Conservation (phyloP, 2,888 invertebrate species). For the Podotricha telesiphe region DNA sequence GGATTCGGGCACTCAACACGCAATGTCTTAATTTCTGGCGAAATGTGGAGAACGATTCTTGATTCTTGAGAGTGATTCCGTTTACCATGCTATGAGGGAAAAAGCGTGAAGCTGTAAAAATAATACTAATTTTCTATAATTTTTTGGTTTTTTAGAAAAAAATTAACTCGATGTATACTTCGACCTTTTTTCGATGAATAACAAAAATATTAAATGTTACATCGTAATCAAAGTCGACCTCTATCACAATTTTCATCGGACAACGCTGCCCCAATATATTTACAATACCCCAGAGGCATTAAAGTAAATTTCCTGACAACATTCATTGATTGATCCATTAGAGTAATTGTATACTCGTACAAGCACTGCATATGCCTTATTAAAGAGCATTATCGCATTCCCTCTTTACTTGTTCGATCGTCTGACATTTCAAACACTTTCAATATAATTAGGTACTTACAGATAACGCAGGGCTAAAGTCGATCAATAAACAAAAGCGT, state of each 20-base stretch:
- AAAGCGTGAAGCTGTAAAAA: background rate
- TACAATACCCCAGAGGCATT: conserved; percentile 20
- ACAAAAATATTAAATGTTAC: background rate
- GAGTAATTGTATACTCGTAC: conserved; percentile 51
- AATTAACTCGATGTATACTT: too few relatives aligned
- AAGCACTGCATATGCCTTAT: conserved; percentile 35
- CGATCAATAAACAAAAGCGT: conserved; percentile 18
- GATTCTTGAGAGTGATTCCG: too few relatives aligned
- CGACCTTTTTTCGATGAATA: background rate
- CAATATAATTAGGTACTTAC: conserved; percentile 65
- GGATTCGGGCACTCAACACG: too few relatives aligned
- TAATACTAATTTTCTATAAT: too few relatives aligned
- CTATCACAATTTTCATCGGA: background rate
- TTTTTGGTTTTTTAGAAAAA: too few relatives aligned
- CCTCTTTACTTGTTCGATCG: conserved; percentile 45
- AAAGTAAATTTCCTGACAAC: conserved; percentile 29
- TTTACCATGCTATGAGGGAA: too few relatives aligned
- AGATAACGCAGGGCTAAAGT: conserved; percentile 45
- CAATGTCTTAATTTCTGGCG: too few relatives aligned
- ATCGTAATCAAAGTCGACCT: background rate
- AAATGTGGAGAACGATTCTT: too few relatives aligned
- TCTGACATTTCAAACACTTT: conserved; percentile 55
- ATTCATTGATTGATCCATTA: conserved; percentile 50
- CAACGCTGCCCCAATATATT: conserved; percentile 21
- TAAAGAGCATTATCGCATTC: background rate